Base-by-base conservation (phyloP, 1,140 invertebrate genomes). In the Tribolium madens region DNA sequence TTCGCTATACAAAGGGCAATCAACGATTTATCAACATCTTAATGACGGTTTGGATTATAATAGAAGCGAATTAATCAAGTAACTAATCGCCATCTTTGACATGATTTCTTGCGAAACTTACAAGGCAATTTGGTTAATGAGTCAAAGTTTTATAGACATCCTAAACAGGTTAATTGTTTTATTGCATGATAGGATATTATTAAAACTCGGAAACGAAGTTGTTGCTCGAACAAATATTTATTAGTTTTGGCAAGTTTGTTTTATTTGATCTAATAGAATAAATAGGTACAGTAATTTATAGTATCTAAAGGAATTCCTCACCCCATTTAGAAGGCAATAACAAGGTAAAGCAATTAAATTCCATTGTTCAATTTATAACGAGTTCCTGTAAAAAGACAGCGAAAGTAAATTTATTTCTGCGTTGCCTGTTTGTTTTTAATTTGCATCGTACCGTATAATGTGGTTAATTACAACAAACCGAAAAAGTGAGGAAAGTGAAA, bases 351-450 rank as follows among this genome's bases (percentile, higher is more conserved):
- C 73, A 78, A 78, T 78, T 78, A 78, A 78, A 78, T 78, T 78
- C 77, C 77, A 75, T 78, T 78, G 73, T 78, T 73, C 53, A 78
- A 78, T 78, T 78, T 78, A 78, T 78, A 64, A 60, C 69, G 47
- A 50, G 75, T 46, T 71, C 53, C 53, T 64, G 46, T 60, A 75
- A 78, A 78, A 78, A 57, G 60, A 57, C 42, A 74, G 76, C 50
- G 50, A 77, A 74, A 70, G 76, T 77, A 77, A 77, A 78, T 78
- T 78, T 78, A 75, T 78, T 78, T 73, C 53, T 21, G 64, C 64
- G 57, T 70, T 48, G 70, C 71, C 69, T 78, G 77, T 78, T 78
- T 78, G 73, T 78, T 75, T 78, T 78, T 78, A 78, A 78, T 78
- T 78, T 78, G 75, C 73, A 71, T 74, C 71, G 17, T 13, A 42